These are phyloP conservation scores for Drosophila gaucha DNA, from an alignment of 2,888 invertebrate species.

Conservation along the genomic window DNA sequence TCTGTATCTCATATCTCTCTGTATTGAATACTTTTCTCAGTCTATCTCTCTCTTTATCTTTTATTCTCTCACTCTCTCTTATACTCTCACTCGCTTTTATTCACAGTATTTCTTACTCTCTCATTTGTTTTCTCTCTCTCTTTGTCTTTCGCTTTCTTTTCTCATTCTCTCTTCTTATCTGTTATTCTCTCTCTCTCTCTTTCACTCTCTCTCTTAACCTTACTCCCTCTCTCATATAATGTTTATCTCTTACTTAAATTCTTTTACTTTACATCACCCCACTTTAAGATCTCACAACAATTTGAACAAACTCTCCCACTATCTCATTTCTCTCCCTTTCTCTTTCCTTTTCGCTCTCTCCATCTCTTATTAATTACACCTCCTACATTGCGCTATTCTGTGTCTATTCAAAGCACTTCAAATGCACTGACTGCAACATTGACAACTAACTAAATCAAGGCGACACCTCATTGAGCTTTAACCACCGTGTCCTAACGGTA, in stretches of 20 bases:
- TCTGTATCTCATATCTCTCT: too few species aligned
- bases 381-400: neutral
- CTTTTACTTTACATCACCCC: neutral
- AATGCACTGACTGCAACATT: constrained; percentile 47
- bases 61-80: too few species aligned
- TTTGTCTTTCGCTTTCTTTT: too few species aligned
- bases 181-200: too few species aligned
- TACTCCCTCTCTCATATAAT: too few species aligned
- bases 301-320: neutral
- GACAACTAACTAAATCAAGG: constrained; percentile 63
- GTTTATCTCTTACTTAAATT: neutral
- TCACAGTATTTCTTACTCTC: too few species aligned
- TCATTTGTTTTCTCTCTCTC: too few species aligned
- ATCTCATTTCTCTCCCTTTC: neutral
- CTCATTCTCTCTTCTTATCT: too few species aligned
- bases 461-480: constrained; percentile 72
- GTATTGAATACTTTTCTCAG: too few species aligned
- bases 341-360: too few species aligned
- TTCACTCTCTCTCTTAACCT: too few species aligned
- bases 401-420: constrained; percentile 8
- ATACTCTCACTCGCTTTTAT: too few species aligned
- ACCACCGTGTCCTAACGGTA: constrained; percentile 60
- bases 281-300: neutral
- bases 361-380: neutral
- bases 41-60: neutral